Evolutionary conservation across 2,888 invertebrate genomes (phyloP).

Genomic region (Tryphoninae sp.): DNA sequence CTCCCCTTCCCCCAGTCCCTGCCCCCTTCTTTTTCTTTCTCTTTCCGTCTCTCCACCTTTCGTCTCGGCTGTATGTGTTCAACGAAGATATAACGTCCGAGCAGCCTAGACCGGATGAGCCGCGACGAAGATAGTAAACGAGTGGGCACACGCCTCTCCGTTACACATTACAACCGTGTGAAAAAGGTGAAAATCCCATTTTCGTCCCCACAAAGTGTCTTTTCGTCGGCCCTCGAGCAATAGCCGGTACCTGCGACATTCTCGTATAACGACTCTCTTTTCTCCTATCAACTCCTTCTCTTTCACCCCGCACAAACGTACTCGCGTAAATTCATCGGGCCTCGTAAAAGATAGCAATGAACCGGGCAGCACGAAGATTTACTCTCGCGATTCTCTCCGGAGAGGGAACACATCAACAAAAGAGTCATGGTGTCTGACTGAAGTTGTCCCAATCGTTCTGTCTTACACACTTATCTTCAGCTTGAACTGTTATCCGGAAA

Average conservation of each 20-base stretch:
- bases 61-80: conserved; percentile 35
- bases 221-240: conserved; percentile 35
- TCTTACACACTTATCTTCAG: neutral
- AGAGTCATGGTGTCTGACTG: conserved; percentile 5
- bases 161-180: conserved; percentile 49
- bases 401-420: conserved; percentile 38
- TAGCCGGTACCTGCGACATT: conserved; percentile 3
- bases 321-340: conserved; percentile 43
- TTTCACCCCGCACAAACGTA: conserved; percentile 21
- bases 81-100: conserved; percentile 50
- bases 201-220: conserved; percentile 19
- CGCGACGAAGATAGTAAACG: neutral
- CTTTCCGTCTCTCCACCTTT: conserved; percentile 4
- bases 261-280: conserved; percentile 48
- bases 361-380: conserved; percentile 45
- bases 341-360: conserved; percentile 57
- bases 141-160: conserved; percentile 12
- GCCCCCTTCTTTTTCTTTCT: neutral
- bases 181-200: conserved; percentile 60
- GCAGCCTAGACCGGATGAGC: conserved; percentile 25
- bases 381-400: conserved; percentile 43
- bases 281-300: neutral
- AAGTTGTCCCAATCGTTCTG: neutral
- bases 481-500: conserved; percentile 2
- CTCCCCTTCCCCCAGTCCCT: neutral